Conservation (phyloP, 1,140 invertebrate species). For the Nilaparvata lugens region DNA sequence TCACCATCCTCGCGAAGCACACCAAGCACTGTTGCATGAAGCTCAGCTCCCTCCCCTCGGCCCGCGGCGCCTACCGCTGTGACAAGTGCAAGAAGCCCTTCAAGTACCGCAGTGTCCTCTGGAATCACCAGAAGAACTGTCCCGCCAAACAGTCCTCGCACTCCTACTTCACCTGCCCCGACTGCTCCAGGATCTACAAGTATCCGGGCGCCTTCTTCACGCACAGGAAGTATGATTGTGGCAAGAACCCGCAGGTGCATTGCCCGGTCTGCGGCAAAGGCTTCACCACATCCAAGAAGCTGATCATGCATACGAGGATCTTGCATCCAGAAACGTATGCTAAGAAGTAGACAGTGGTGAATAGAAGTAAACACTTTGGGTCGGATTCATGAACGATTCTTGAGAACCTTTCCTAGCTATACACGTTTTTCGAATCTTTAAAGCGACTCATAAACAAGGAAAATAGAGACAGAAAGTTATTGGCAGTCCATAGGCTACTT, state of each 20-base stretch:
- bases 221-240: constrained; percentile 23
- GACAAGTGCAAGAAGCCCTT: constrained; percentile 13
- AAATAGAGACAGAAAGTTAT: too few species aligned
- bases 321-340: constrained; percentile 8
- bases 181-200: constrained; percentile 69
- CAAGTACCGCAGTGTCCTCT: constrained; percentile 15
- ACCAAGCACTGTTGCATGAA: constrained; percentile 14
- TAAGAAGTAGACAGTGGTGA: too few species aligned
- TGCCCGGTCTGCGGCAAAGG: constrained; percentile 16
- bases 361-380: too few species aligned
- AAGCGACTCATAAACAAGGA: too few species aligned
- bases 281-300: constrained; percentile 12
- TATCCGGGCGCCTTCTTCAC: constrained; percentile 48
- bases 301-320: constrained; percentile 16
- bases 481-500: too few species aligned
- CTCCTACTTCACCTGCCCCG: constrained; percentile 40
- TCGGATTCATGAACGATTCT: too few species aligned
- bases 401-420: too few species aligned
- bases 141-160: neutral
- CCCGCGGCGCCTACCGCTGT: neutral
- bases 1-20: constrained; percentile 10
- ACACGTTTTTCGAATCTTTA: too few species aligned
- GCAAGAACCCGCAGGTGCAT: constrained; percentile 45
- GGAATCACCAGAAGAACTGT: constrained; percentile 26
- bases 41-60: constrained; percentile 12